A percentile compares a stretch with the other conserved stretches of the same genome.
Evolutionary conservation across 2,113 vertebrate species (phyloP).

Genomic region (Tapirus terrestris): DNA sequence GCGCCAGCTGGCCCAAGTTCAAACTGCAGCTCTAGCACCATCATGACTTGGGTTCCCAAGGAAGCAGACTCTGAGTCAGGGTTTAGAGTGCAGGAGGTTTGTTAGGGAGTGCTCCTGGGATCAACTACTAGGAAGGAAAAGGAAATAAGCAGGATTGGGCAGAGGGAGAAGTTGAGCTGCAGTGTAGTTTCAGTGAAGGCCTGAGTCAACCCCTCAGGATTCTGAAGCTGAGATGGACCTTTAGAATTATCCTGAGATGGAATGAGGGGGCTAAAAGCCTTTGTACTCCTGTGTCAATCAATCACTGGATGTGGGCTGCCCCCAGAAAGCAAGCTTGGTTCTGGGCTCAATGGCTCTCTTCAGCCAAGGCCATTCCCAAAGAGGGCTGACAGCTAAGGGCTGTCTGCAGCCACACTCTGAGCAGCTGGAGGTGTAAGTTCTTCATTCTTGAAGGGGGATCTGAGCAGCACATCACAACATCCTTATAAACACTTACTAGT

Average conservation of each 20-base stretch:
- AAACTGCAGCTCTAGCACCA: neutral
- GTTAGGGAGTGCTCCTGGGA: neutral
- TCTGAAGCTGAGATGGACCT: neutral
- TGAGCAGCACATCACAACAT: neutral
- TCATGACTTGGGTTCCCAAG: neutral
- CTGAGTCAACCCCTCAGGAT: neutral
- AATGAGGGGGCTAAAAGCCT: neutral
- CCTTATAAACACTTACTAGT: neutral
- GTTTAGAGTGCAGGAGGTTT: neutral
- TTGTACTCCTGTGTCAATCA: neutral
- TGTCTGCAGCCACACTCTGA: neutral
- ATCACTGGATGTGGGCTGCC: neutral
- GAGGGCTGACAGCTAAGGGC: neutral
- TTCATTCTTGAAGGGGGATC: neutral
- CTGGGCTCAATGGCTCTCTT: neutral
- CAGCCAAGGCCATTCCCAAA: neutral
- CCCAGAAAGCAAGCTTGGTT: neutral
- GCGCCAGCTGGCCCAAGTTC: neutral
- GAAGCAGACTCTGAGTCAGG: neutral
- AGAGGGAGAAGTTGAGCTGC: neutral
- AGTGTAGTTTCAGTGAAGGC: neutral
- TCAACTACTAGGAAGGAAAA: neutral
- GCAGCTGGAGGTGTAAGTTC: neutral
- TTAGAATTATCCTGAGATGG: neutral
- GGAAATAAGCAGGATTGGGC: neutral